phyloP scores from a whole-genome alignment of 2,888 invertebrate species.

The Vanessa cardui region DNA sequence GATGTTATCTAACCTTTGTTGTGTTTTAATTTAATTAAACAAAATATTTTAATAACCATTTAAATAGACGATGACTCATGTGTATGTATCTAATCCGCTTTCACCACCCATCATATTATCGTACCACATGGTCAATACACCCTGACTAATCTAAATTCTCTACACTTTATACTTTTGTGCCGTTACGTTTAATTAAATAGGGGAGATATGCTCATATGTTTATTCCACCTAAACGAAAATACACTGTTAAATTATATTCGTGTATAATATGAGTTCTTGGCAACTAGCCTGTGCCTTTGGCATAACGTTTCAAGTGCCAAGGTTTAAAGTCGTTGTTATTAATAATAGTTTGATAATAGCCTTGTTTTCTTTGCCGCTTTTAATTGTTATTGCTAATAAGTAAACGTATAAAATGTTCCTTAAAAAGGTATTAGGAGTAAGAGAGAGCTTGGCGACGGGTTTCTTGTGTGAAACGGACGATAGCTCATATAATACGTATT shows the following conservation, averaged over 20 bases:
- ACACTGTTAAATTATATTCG: background rate
- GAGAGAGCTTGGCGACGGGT: slow-evolving; percentile 62
- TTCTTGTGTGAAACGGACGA: slow-evolving; percentile 62
- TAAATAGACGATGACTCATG: background rate
- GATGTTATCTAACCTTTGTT: too few relatives aligned
- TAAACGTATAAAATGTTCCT: slow-evolving; percentile 14
- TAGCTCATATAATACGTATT: slow-evolving; percentile 52
- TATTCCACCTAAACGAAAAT: background rate
- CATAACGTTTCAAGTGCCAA: slow-evolving; percentile 32
- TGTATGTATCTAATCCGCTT: background rate
- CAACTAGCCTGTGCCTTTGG: slow-evolving; percentile 30
- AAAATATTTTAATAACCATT: background rate
- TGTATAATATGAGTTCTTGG: slow-evolving; percentile 28
- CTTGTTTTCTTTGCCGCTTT: slow-evolving; percentile 9
- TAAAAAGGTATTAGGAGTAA: slow-evolving; percentile 44
- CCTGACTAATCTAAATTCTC: background rate
- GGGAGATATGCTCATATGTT: background rate
- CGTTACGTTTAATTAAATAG: background rate
- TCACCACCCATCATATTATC: background rate
- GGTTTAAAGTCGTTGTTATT: slow-evolving; percentile 27
- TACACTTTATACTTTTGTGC: background rate
- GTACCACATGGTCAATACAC: too few relatives aligned
- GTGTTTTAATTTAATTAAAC: background rate
- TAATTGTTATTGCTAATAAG: slow-evolving; percentile 8
- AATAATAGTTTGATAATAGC: slow-evolving; percentile 25